phyloP scores from a whole-genome alignment of 2,888 invertebrate genomes.

The Osmoderma eremita region DNA sequence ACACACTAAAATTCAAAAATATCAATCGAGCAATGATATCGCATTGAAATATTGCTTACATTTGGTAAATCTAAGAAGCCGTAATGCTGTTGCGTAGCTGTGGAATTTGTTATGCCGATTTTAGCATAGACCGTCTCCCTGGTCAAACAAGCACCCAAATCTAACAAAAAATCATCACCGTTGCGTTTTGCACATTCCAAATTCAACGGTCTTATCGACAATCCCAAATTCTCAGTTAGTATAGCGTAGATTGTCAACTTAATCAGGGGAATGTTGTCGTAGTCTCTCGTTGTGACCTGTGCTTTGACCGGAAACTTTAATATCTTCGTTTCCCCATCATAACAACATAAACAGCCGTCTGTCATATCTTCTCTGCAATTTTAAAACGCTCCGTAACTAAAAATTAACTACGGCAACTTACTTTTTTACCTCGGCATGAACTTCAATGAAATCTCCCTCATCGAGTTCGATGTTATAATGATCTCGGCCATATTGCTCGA shows the following conservation, averaged over 20 bases:
- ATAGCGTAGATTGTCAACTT: conserved; percentile 50
- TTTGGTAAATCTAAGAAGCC: conserved; percentile 52
- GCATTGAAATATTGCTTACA: conserved; percentile 43
- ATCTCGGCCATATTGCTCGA: conserved; percentile 41
- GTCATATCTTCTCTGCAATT: conserved; percentile 41
- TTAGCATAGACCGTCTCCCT: conserved; percentile 49
- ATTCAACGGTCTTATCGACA: conserved; percentile 41
- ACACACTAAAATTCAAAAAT: conserved; percentile 46
- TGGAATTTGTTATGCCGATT: conserved; percentile 49
- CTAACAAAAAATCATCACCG: conserved; percentile 43
- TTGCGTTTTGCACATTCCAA: conserved; percentile 21
- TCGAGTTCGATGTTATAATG: conserved; percentile 30
- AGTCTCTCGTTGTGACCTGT: conserved; percentile 45
- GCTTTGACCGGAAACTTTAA: conserved; percentile 49
- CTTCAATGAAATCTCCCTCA: conserved; percentile 43
- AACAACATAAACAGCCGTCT: conserved; percentile 40
- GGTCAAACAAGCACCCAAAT: conserved; percentile 51
- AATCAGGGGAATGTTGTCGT: conserved; percentile 47
- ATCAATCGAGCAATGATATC: not conserved
- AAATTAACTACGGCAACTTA: not conserved
- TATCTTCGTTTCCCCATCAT: conserved; percentile 45
- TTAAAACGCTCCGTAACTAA: not conserved
- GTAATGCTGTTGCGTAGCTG: conserved; percentile 49
- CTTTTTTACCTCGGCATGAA: conserved; percentile 48
- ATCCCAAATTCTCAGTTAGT: conserved; percentile 46